Conservation (phyloP, 2,797 vertebrate species). For the Poecilia picta region DNA sequence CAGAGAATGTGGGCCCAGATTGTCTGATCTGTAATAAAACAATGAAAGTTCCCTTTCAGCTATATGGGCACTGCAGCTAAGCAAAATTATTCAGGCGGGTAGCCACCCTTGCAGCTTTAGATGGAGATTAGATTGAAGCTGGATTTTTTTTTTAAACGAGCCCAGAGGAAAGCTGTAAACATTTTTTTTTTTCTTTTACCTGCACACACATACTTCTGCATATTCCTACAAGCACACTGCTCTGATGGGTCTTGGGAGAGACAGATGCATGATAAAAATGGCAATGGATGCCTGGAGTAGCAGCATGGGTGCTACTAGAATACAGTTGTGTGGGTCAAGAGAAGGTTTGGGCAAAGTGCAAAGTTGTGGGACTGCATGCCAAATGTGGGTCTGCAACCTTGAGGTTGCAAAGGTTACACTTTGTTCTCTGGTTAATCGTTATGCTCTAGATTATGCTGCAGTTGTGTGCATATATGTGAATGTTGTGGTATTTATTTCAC, state of each 20-base stretch:
- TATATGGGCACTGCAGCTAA: constrained; percentile 55
- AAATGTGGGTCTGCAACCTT: constrained; percentile 57
- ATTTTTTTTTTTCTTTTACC: constrained; percentile 24
- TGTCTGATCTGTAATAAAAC: constrained; percentile 74
- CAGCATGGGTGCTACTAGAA: constrained; percentile 67
- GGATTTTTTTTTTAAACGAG: constrained; percentile 68
- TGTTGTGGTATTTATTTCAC: constrained; percentile 50
- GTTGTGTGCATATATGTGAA: constrained; percentile 1
- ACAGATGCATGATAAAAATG: constrained; percentile 70
- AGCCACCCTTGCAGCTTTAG: constrained; percentile 66
- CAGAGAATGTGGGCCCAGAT: constrained; percentile 55
- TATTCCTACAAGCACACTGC: constrained; percentile 37
- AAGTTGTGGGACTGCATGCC: constrained; percentile 67
- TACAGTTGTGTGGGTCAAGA: constrained; percentile 66
- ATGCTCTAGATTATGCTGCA: constrained; percentile 32
- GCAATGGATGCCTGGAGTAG: constrained; percentile 60
- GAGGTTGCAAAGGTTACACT: constrained; percentile 58
- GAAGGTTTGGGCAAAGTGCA: constrained; percentile 48
- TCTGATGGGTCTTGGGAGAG: constrained; percentile 52
- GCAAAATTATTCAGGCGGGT: constrained; percentile 63
- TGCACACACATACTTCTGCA: constrained; percentile 42
- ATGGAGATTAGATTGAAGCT: constrained; percentile 76
- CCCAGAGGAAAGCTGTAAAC: constrained; percentile 76
- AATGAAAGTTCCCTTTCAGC: constrained; percentile 67
- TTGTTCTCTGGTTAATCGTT: constrained; percentile 70